Percentiles rank a stretch among this genome's conserved stretches.
Conservation (phyloP, 2,888 invertebrate genomes). For the Molorchus minor region DNA sequence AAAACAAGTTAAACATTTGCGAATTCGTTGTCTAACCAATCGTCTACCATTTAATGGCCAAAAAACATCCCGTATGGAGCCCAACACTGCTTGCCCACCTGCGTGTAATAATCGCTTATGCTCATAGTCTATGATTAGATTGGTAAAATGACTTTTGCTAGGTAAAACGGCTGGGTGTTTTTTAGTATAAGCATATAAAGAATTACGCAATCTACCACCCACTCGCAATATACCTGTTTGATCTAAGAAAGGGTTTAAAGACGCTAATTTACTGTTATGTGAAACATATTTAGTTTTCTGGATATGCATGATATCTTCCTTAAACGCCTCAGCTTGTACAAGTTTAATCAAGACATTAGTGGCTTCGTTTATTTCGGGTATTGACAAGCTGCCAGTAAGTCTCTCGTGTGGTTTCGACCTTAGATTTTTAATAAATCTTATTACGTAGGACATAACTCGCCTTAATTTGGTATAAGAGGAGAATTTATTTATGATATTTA, state of each 20-base stretch:
- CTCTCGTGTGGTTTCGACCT: background rate
- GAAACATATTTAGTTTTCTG: background rate
- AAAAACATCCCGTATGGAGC: background rate
- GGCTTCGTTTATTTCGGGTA: background rate
- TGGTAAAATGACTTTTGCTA: background rate
- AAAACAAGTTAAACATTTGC: constrained; percentile 5
- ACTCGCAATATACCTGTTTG: background rate
- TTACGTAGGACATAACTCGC: background rate
- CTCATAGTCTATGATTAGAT: background rate
- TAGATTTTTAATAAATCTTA: constrained; percentile 1
- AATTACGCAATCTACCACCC: constrained; percentile 3
- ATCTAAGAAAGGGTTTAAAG: background rate
- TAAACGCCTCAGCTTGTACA: background rate
- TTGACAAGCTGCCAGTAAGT: background rate
- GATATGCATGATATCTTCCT: background rate
- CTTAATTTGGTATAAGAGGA: background rate
- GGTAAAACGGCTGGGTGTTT: background rate
- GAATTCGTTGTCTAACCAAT: too few species aligned
- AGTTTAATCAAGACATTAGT: background rate
- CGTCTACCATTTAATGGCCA: background rate
- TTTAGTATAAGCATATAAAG: background rate
- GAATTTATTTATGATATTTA: background rate
- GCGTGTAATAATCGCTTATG: background rate
- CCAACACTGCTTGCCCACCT: background rate
- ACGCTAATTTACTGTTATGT: background rate